Percentiles rank a stretch among this genome's conserved stretches.
These are phyloP conservation scores for Crambe crambe DNA, from an alignment of 37 sponge, comb jelly and placozoan genomes.

Conservation along the genomic window DNA sequence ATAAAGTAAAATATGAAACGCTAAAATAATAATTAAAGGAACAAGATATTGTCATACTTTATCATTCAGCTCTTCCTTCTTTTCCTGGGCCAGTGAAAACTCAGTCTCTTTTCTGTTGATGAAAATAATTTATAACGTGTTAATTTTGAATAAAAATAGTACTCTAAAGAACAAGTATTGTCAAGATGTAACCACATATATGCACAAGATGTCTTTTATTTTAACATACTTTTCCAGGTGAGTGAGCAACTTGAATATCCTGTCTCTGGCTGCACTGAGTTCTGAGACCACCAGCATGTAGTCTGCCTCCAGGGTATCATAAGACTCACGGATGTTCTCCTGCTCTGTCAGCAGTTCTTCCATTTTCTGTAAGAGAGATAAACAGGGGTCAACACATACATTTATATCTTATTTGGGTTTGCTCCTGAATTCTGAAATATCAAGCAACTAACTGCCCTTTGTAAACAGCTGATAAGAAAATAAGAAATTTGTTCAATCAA, in stretches of 20 bases:
- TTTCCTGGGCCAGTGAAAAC: background rate
- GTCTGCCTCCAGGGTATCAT: constrained; percentile 47
- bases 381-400: background rate
- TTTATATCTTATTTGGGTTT: background rate
- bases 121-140: too few species aligned
- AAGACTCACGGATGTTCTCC: constrained; percentile 39
- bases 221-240: constrained; percentile 49
- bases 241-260: constrained; percentile 38
- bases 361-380: constrained; percentile 9
- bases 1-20: too few species aligned
- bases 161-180: background rate
- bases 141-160: background rate
- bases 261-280: constrained; percentile 61
- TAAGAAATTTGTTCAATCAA: background rate
- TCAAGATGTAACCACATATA: too few species aligned
- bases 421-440: too few species aligned
- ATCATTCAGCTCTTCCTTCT: constrained; percentile 15
- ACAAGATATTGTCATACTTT: background rate
- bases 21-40: too few species aligned
- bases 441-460: too few species aligned
- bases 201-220: too few species aligned
- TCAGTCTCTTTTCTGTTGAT: background rate
- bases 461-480: too few species aligned
- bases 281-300: constrained; percentile 39
- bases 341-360: constrained; percentile 26